Conservation (phyloP, 2,797 vertebrate genomes). For the Thamnophis elegans region DNA sequence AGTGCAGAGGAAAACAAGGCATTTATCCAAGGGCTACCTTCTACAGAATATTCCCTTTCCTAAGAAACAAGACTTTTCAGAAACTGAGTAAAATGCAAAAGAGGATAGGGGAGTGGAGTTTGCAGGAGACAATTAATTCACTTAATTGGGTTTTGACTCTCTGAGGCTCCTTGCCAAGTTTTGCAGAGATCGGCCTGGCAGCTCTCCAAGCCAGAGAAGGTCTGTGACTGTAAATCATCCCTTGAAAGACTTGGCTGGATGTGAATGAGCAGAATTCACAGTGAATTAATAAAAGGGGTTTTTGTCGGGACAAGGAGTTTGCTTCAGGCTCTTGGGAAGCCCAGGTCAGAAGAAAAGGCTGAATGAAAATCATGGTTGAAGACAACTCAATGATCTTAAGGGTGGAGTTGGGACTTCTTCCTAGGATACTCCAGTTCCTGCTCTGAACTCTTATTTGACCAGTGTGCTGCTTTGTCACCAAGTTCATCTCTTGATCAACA, state of each 20-base stretch:
- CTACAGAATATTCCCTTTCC: not conserved
- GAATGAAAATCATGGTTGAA: not conserved
- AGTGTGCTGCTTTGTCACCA: not conserved
- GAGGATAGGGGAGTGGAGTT: too few relatives aligned
- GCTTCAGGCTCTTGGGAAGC: too few relatives aligned
- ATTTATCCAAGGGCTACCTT: not conserved
- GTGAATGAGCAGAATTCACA: too few relatives aligned
- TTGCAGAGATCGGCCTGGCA: too few relatives aligned
- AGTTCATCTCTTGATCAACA: not conserved
- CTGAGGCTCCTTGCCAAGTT: too few relatives aligned
- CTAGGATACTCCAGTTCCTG: not conserved
- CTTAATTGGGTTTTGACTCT: not conserved
- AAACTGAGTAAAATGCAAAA: not conserved
- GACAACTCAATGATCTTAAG: not conserved
- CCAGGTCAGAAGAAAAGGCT: not conserved
- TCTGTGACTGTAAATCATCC: too few relatives aligned
- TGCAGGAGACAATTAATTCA: too few relatives aligned
- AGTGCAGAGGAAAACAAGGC: not conserved
- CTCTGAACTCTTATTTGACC: not conserved
- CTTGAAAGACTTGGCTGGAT: too few relatives aligned
- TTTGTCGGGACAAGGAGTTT: too few relatives aligned
- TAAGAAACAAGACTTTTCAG: not conserved
- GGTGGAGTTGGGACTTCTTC: not conserved
- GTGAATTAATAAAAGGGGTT: too few relatives aligned
- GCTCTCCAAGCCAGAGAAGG: too few relatives aligned